phyloP scores from a whole-genome alignment of 2,797 vertebrate genomes.

The Eospalax fontanierii region DNA sequence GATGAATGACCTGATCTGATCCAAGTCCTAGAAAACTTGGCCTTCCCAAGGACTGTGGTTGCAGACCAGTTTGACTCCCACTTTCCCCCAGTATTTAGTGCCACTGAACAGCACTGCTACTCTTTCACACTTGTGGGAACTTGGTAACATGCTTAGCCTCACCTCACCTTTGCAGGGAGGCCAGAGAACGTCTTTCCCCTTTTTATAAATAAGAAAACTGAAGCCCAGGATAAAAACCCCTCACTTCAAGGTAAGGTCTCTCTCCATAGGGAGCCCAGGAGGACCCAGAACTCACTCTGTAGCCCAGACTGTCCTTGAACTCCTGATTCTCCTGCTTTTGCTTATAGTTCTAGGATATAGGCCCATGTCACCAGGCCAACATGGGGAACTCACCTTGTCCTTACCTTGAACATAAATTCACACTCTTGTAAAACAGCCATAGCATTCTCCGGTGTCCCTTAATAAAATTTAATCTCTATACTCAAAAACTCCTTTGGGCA shows the following conservation, averaged over 20 bases:
- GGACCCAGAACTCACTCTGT: background rate
- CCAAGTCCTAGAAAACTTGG: background rate
- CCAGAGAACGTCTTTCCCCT: background rate
- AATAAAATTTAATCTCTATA: background rate
- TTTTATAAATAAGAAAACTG: conserved; percentile 71
- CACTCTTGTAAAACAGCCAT: background rate
- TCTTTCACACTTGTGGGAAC: background rate
- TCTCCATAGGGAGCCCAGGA: background rate
- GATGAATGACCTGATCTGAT: background rate
- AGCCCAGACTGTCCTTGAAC: background rate
- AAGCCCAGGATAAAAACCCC: conserved; percentile 46
- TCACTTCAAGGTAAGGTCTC: background rate
- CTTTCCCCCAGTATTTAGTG: background rate
- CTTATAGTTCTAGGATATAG: background rate
- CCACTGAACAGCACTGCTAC: background rate
- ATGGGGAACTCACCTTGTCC: background rate
- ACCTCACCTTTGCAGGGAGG: conserved; percentile 9
- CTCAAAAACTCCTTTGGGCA: conserved; percentile 35
- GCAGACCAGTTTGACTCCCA: background rate
- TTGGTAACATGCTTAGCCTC: background rate
- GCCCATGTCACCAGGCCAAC: background rate
- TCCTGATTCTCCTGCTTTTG: background rate
- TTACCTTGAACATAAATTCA: background rate
- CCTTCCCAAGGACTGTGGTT: background rate
- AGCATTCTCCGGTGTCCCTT: background rate